phyloP scores from a whole-genome alignment of 2,113 vertebrate genomes.

The Neoarius graeffei region DNA sequence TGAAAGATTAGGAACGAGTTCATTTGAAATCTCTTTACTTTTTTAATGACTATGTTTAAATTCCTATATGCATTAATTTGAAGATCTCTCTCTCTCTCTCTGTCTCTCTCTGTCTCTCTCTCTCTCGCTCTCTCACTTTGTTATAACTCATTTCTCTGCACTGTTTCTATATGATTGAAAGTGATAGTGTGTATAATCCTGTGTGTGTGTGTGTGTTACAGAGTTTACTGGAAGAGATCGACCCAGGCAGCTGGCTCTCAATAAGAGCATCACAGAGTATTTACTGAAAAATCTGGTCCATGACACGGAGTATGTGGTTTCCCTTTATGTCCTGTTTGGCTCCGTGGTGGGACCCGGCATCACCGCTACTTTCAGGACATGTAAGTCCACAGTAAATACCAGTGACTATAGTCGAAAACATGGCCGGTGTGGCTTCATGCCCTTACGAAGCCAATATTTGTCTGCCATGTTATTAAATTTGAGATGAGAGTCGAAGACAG shows the following conservation, averaged over 20 bases:
- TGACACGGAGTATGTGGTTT: constrained; percentile 84
- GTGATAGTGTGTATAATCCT: not conserved
- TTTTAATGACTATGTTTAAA: constrained; percentile 4
- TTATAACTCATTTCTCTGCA: not conserved
- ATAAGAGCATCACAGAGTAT: constrained; percentile 72
- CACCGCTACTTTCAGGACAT: constrained; percentile 80
- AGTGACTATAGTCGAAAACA: too few relatives aligned
- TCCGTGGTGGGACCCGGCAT: constrained; percentile 79
- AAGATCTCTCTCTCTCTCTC: not conserved
- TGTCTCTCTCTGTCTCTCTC: not conserved
- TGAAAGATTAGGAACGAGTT: constrained; percentile 42
- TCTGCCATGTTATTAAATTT: too few relatives aligned
- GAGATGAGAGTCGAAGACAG: too few relatives aligned
- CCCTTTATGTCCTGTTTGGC: constrained; percentile 85
- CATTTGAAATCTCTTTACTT: not conserved
- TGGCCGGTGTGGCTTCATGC: too few relatives aligned
- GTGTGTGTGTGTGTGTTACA: constrained; percentile 53
- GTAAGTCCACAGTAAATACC: constrained; percentile 70
- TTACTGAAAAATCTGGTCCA: constrained; percentile 75
- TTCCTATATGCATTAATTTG: not conserved
- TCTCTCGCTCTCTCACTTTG: not conserved
- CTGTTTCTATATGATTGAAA: not conserved
- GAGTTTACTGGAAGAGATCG: constrained; percentile 81
- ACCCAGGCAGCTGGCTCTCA: constrained; percentile 79
- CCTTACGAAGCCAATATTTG: too few relatives aligned